Conservation (phyloP, 2,797 vertebrate species). For the Anomalospiza imberbis region DNA sequence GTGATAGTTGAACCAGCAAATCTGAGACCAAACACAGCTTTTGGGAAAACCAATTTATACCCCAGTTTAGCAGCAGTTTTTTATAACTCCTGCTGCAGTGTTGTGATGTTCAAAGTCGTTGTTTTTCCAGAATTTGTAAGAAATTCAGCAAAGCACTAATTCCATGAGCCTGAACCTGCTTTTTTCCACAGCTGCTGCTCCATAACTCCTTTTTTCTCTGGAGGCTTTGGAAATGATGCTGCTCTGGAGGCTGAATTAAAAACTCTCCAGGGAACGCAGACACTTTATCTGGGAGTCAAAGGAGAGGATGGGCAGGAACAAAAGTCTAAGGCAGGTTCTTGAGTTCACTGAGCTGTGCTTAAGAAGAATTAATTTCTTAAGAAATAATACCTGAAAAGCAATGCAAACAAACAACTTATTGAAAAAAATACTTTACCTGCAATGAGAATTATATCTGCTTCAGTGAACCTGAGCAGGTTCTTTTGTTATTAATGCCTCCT, state of each 20-base stretch:
- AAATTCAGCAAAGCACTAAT: not conserved
- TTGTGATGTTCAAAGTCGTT: not conserved
- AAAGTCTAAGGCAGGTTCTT: not conserved
- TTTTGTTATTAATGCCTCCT: conserved; percentile 10
- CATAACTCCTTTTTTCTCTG: not conserved
- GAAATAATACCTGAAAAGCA: not conserved
- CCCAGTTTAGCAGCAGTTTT: fast-evolving
- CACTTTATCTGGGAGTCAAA: not conserved
- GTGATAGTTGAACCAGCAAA: not conserved
- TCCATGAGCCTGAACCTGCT: not conserved
- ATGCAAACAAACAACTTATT: not conserved
- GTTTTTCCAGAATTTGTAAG: not conserved
- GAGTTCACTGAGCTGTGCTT: not conserved
- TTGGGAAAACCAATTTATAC: not conserved
- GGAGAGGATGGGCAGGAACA: not conserved
- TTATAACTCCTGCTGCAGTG: not conserved
- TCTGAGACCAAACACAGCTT: not conserved
- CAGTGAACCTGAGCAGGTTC: not conserved
- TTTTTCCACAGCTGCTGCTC: not conserved
- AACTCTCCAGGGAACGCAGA: not conserved
- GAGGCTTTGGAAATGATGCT: not conserved
- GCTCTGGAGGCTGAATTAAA: not conserved
- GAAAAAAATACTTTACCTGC: not conserved
- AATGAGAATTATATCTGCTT: conserved; percentile 1
- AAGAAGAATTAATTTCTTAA: not conserved